Evolutionary conservation across 1,140 invertebrate genomes (phyloP), one percentile per base, ranked within the genome.

Genomic region (Aphidius ervi): DNA sequence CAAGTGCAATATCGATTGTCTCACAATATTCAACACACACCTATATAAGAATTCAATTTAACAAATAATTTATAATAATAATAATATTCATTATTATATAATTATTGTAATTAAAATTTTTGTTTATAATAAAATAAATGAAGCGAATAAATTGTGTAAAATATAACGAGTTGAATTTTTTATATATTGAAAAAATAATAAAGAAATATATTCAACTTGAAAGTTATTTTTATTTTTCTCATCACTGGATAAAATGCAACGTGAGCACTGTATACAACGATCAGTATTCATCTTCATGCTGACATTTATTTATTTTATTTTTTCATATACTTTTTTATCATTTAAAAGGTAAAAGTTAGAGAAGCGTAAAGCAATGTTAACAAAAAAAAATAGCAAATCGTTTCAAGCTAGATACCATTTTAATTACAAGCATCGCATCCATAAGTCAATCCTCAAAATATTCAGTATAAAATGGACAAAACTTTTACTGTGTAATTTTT

Each of bases 331-430:
- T 16, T 46, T 46, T 46, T 46, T 46, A 46, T 46, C n/a, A 8
- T 54, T 16, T 16, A 54, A 42, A 37, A 54, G 6, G 52, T 42
- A 39, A 40, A 41, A 54, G 7, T 37, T 10, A n/a, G 37, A 52
- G 37, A 39, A 52, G 31, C 39, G 39, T 37, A 42, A 42, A 40
- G 39, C n/a, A 10, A 41, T 54, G 40, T 16, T 39, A 37, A 10
- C 40, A 40, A 53, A 16, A 40, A 43, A 40, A 16, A 40, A n/a
- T 9, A 54, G 52, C 20, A 7, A n/a, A 16, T 40, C 40, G 9
- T 54, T 54, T 42, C n/a, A n/a, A 16, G 52, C 39, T 54, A 54
- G 52, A 54, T 54, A 54, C 52, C 41, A 40, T 54, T 54, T 54
- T 54, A 54, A 54, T 54, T 54, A 54, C 40, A 54, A 40, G 40